A percentile compares a stretch with the other conserved stretches of the same genome.
Evolutionary conservation across 2,113 vertebrate genomes (phyloP).

Genomic region (Eulemur rufifrons): DNA sequence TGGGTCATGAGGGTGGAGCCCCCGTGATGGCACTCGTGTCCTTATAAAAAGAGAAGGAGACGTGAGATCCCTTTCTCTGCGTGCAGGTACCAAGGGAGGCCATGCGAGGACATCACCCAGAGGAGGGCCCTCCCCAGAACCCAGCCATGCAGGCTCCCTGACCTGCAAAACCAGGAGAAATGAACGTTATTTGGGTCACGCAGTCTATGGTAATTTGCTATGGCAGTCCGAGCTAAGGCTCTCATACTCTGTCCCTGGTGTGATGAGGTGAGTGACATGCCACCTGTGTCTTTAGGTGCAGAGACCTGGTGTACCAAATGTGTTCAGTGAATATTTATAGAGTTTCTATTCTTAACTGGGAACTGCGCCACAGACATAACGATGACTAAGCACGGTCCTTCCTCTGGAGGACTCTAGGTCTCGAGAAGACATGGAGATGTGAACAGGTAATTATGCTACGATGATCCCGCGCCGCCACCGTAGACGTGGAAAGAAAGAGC

Average conservation of each 20-base stretch:
- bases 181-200: background rate
- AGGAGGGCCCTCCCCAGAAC: background rate
- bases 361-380: background rate
- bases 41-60: background rate
- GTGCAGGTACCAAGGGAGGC: background rate
- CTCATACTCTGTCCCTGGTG: background rate
- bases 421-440: background rate
- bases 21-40: background rate
- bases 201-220: background rate
- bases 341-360: background rate
- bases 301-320: background rate
- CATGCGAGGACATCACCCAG: background rate
- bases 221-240: background rate
- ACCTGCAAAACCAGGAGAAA: background rate
- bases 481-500: background rate
- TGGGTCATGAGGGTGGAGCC: background rate
- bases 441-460: background rate
- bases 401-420: background rate
- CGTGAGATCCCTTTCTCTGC: background rate
- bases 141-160: background rate
- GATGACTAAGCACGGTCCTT: background rate
- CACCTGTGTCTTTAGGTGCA: background rate
- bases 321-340: background rate
- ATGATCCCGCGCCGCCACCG: background rate
- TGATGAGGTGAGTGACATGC: background rate